Evolutionary conservation across 2,888 invertebrate genomes (phyloP), one percentile per base, ranked within the genome.

Genomic region (Heteropelma amictum): DNA sequence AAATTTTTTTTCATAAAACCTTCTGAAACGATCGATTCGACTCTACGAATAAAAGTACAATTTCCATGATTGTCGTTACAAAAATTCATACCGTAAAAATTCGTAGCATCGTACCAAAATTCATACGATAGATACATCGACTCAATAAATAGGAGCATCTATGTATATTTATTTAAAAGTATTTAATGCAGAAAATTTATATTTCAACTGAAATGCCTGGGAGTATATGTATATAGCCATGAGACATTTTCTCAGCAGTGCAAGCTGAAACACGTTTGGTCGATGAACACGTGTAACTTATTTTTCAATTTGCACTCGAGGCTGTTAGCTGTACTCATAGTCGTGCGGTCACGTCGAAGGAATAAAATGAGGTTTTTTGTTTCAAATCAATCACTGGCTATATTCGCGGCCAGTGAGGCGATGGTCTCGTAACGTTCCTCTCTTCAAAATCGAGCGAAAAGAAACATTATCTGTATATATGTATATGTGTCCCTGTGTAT

Each of bases 331-430:
- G 76, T 76, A 51, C 73, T 58, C 71, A 54, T 73, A 40, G 58
- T 79, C 77, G 38, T 74, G 64, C 72, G 26, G 28, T 28, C 17
- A 60, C 40, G 40, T 65, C n/a, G n/a, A n/a, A n/a, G n/a, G n/a
- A n/a, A n/a, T n/a, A n/a, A n/a, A n/a, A n/a, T n/a, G n/a, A n/a
- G n/a, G n/a, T n/a, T 28, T 64, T 58, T 53, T 86, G 85, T 83
- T 81, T 79, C 74, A 80, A 86, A 87, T 87, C 85, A 86, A 87
- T 87, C 85, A 86, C 82, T 74, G 82, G 82, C 84, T 86, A 86
- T 85, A 86, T 86, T 85, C 85, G 85, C 79, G 81, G 73, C 69
- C 72, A 53, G 74, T 61, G 71, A 47, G 71, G 49, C 51, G 63
- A 56, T 42, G 65, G 47, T 60, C 47, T 60, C 81, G 73, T 79